Evolutionary conservation across 2,113 vertebrate genomes (phyloP).

Genomic region (Barbus barbus): DNA sequence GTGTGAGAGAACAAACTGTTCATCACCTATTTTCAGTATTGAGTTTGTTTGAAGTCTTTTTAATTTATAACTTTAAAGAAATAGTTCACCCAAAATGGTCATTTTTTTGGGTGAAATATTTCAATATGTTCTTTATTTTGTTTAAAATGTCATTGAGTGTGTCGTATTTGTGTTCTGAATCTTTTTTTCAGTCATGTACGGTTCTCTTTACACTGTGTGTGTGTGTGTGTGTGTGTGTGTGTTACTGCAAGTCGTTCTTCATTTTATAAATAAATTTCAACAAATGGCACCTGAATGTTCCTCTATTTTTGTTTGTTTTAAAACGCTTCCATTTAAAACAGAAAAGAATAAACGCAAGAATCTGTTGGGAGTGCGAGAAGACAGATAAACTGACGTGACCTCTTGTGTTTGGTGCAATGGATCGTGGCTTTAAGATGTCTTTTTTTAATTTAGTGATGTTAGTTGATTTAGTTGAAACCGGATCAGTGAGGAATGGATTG

Average conservation of each 20-base stretch:
- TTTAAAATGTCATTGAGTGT: too few species aligned
- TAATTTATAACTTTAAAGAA: too few species aligned
- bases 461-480: conserved; percentile 75
- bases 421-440: conserved; percentile 63
- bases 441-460: conserved; percentile 58
- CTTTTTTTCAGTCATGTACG: not conserved
- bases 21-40: conserved; percentile 44
- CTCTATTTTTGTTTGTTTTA: conserved; percentile 35
- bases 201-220: not conserved
- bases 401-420: conserved; percentile 49
- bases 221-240: not conserved
- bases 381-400: conserved; percentile 47
- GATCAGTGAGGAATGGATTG: conserved; percentile 25
- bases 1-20: not conserved
- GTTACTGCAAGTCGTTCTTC: conserved; percentile 52
- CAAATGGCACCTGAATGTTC: conserved; percentile 57
- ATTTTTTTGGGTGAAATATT: not conserved
- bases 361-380: conserved; percentile 1
- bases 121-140: not conserved
- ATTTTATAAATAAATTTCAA: conserved; percentile 47
- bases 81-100: too few species aligned
- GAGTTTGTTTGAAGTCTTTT: conserved; percentile 36
- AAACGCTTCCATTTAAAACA: conserved; percentile 22
- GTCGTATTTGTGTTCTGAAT: not conserved
- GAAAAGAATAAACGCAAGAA: not conserved